Base-by-base conservation (phyloP, 2,888 invertebrate genomes). In the Conus canariensis region DNA sequence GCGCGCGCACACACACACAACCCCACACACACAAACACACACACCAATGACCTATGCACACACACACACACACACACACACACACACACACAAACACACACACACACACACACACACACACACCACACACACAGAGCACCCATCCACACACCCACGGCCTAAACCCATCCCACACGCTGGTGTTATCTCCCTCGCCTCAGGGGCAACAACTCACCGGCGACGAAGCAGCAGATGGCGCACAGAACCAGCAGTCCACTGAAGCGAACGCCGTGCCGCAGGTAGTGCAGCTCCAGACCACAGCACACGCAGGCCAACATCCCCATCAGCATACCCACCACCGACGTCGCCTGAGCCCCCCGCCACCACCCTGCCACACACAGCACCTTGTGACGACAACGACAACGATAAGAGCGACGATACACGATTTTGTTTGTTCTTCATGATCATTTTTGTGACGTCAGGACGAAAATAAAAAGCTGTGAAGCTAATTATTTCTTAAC, bases 221-320 rank as follows among this genome's bases (percentile, higher is more conserved):
- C 89, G 10, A 89, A 89, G 59, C 85, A 89, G 89, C 58, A 85
- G 30, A 89, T 85, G 85, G 89, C 25, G 25, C 85, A 85, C 67
- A 89, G 67, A 22, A 89, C 89, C 10, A 70, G 70, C n/a, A 89
- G 85, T 3, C 89, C 89, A 12, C 89, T 89, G 85, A 89, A 89
- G 25, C 74, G 64, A 7, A 85, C 85, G 5, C 89, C 89, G 0
- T 58, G 70, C 16, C 89, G 85, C 12, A 70, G 64, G 89, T 89
- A 89, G 74, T 85, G 64, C 0, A 89, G 70, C 60, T 89, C 89
- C 85, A 89, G 25, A 9, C 25, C 85, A 4, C 25, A 85, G 22
- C 89, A 89, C 67, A 89, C 58, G 10, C 85, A 58, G 22, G 89
- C 67, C 89, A 89, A 22, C 85, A 89, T 8, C 85, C 85, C 89